Evolutionary conservation across 2,113 vertebrate genomes (phyloP).

Genomic region (Jaculus jaculus): DNA sequence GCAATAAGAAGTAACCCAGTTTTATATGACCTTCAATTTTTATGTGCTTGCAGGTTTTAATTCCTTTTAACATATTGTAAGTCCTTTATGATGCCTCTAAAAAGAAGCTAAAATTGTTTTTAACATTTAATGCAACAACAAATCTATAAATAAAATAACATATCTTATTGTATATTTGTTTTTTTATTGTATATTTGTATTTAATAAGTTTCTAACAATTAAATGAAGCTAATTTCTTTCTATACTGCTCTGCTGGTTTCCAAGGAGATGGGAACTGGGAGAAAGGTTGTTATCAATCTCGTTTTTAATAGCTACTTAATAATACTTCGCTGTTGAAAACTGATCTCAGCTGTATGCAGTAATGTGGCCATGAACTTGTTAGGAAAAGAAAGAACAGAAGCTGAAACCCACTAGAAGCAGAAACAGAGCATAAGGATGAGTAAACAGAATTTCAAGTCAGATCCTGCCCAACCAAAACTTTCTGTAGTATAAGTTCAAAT

Average conservation of each 20-base stretch:
- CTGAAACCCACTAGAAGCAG: background rate
- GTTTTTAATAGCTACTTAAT: background rate
- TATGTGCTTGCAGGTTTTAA: constrained; percentile 37
- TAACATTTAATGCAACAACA: background rate
- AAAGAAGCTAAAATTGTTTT: constrained; percentile 7
- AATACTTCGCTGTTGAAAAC: background rate
- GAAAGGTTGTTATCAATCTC: background rate
- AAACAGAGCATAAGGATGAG: background rate
- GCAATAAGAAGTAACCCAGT: background rate
- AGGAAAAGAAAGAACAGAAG: background rate
- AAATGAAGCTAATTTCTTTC: background rate
- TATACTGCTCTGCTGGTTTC: background rate
- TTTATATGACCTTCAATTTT: background rate
- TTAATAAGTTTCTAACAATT: background rate
- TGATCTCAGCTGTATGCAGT: background rate
- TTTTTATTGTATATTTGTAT: background rate
- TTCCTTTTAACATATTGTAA: constrained; percentile 42
- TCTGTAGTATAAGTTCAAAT: background rate
- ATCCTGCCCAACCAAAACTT: background rate
- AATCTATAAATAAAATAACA: constrained; percentile 42
- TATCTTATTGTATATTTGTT: background rate
- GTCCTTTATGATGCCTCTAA: background rate
- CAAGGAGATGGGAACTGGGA: background rate
- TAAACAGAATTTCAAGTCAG: background rate
- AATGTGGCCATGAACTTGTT: background rate